Conservation (phyloP, 2,888 invertebrate genomes). For the Trichacis sp. region DNA sequence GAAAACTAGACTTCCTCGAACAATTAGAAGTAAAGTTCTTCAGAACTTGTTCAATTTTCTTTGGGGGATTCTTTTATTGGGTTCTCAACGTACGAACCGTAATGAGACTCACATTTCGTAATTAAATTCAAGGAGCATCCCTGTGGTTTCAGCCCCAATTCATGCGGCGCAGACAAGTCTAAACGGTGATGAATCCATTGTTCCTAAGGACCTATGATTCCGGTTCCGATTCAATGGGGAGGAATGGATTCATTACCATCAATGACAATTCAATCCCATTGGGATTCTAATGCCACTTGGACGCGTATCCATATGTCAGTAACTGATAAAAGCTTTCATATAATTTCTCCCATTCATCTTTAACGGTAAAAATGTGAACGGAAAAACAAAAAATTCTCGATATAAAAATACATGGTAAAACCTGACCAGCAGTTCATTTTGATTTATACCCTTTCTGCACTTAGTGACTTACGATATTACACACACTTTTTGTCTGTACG, state of each 20-base stretch:
- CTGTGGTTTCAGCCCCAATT: background rate
- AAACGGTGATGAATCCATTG: background rate
- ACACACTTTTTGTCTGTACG: no score
- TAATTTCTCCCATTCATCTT: no score
- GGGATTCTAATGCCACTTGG: background rate
- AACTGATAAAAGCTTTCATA: background rate
- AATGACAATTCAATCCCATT: slow-evolving; percentile 1
- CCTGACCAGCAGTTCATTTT: no score
- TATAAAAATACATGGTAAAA: no score
- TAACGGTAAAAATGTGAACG: background rate
- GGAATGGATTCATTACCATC: background rate
- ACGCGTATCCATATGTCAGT: background rate
- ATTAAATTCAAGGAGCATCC: background rate
- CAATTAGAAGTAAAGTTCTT: no score
- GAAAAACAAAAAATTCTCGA: slow-evolving; percentile 3
- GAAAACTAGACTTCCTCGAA: no score
- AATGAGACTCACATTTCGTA: no score
- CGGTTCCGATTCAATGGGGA: background rate
- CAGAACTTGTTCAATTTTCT: no score
- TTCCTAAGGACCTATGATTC: background rate
- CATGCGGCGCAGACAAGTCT: background rate
- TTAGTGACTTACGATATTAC: no score
- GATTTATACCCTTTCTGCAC: no score
- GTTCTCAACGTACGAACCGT: no score
- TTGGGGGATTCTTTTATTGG: no score